Evolutionary conservation across 2,888 invertebrate species (phyloP).

Genomic region (Orchesella flavescens): DNA sequence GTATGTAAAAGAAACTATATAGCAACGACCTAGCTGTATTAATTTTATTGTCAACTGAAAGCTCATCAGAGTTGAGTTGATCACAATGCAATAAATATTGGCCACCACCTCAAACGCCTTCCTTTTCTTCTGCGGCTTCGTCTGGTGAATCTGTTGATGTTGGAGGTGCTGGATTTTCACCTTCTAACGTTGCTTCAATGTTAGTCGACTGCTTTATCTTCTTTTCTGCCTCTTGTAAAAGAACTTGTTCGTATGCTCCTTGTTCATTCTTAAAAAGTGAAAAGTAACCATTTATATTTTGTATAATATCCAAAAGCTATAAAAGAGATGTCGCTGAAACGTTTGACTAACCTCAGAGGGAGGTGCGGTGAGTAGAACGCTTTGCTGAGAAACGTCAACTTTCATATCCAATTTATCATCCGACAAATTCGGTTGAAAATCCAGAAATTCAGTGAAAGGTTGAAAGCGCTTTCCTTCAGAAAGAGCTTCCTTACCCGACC

Average conservation of each 20-base stretch:
- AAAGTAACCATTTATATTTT: too few species aligned
- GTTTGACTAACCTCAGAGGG: neutral
- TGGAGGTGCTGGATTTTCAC: neutral
- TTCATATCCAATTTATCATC: slow-evolving; percentile 54
- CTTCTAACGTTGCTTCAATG: neutral
- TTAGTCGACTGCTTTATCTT: neutral
- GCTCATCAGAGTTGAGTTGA: too few species aligned
- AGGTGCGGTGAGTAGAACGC: neutral
- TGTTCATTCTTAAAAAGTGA: slow-evolving; percentile 44
- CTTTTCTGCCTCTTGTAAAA: slow-evolving; percentile 57
- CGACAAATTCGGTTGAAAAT: slow-evolving; percentile 28
- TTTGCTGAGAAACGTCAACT: slow-evolving; percentile 29
- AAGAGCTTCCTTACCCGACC: slow-evolving; percentile 42
- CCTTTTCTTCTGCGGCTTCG: neutral
- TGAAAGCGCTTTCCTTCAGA: slow-evolving; percentile 32
- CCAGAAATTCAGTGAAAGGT: slow-evolving; percentile 42
- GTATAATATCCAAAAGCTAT: too few species aligned
- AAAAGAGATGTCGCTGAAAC: too few species aligned
- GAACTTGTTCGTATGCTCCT: slow-evolving; percentile 45
- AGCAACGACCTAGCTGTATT: too few species aligned
- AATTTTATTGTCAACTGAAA: too few species aligned
- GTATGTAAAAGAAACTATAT: too few species aligned
- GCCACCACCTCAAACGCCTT: neutral
- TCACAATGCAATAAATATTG: too few species aligned
- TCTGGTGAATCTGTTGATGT: neutral